Evolutionary conservation across 2,797 vertebrate genomes (phyloP).

Genomic region (Pelochelys cantorii): DNA sequence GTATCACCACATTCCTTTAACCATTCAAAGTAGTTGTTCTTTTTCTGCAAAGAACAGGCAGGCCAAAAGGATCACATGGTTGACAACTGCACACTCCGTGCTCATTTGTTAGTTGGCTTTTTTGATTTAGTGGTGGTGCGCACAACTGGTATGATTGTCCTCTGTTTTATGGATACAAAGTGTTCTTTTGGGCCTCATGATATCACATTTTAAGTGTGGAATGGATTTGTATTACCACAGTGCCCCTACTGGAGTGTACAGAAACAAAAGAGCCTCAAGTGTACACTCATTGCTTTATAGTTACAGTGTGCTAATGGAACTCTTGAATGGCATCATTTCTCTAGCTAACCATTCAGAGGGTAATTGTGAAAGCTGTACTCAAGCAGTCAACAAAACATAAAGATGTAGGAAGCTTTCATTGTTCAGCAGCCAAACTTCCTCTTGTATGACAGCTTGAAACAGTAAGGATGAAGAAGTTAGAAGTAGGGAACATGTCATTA

Average conservation of each 20-base stretch:
- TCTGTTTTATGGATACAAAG: conserved; percentile 33
- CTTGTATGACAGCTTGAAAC: neutral
- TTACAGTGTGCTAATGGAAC: neutral
- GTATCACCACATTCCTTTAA: conserved; percentile 42
- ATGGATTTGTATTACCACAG: neutral
- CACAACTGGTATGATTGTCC: neutral
- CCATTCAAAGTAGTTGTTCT: conserved; percentile 55
- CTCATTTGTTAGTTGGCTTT: neutral
- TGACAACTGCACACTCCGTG: neutral
- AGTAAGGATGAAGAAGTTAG: neutral
- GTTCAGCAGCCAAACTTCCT: neutral
- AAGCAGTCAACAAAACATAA: neutral
- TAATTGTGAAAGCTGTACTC: neutral
- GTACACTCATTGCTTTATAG: neutral
- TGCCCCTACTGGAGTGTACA: neutral
- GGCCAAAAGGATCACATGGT: neutral
- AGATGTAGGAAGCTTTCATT: neutral
- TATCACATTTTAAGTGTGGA: neutral
- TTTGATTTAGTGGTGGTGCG: conserved; percentile 17
- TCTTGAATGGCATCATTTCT: neutral
- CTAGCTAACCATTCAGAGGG: neutral
- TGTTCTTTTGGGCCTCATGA: neutral
- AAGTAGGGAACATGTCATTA: neutral
- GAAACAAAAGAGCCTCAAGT: neutral
- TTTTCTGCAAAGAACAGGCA: conserved; percentile 43